Evolutionary conservation across 1,140 invertebrate genomes (phyloP), one percentile per base, ranked within the genome.

Genomic region (Daktulosphaira vitifoliae): DNA sequence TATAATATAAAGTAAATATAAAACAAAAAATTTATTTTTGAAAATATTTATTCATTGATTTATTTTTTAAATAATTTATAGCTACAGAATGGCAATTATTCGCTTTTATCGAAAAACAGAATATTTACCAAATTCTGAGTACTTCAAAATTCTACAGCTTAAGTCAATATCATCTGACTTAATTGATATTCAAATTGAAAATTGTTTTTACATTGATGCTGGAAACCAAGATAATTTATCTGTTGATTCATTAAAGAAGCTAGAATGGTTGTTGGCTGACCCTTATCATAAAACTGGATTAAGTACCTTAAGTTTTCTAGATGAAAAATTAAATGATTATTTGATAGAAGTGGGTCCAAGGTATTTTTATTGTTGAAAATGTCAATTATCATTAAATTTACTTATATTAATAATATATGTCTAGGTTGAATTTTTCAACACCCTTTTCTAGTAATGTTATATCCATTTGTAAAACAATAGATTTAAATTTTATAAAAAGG

Each of bases 401-500:
- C 38, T 29, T 29, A 66, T 11, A 50, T 65, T 51, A 53, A 42
- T 66, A 1, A 48, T 69, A 70, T 65, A 69, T 68, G 65, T 65
- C 74, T 78, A 89, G 90, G 72, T 82, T 94, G 66, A 96, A 93
- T 76, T 96, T 96, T 75, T 94, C 90, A 9, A 96, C 93, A 39
- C 84, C 93, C 1, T 92, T 92, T 72, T 96, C 92, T 1, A 95
- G 90, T 67, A 97, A 98, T 78, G 90, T 91, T 52, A 89, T 96
- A 3, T 92, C 92, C 26, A 96, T 98, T 69, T 95, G 90, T 74
- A 81, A 86, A 68, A 87, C 90, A 67, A 80, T 94, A 52, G 84
- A 88, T 7, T 74, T 96, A 6, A 74, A 76, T 23, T 80, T 84
- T 74, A 78, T 96, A 2, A 79, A 75, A 1, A 81, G 93, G 54